Evolutionary conservation across 92 coral and sea anemone species (phyloP), one percentile per base, ranked within the genome.

Genomic region (Palythoa grandis): DNA sequence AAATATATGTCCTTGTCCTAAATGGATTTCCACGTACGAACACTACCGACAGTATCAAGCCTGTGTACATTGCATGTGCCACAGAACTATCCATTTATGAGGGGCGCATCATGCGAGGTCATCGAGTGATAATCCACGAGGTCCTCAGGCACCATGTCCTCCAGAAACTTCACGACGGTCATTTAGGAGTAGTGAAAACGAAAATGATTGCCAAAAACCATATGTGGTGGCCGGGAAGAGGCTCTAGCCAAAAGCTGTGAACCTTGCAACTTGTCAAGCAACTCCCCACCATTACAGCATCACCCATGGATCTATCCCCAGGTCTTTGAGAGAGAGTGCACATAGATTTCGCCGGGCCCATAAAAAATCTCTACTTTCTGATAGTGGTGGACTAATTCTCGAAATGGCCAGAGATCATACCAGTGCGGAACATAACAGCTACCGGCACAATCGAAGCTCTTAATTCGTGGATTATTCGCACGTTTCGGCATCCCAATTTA

Each of bases 81-180:
- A 5, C 11, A 19, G 87, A 87, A 58, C 87, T 87, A 1, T 80
- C 61, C 17, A 16, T 87, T 12, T n/a, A n/a, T n/a, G n/a, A n/a
- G n/a, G n/a, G n/a, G n/a, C n/a, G n/a, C 70, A 83, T 82, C 3
- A 83, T 88, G 77, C 91, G 70, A 7, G 91, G 87, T 0, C 84
- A 82, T 16, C 87, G 87, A 1, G 91, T 88, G 7, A 82, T 82
- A 23, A 68, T 74, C 25, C 75, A 82, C 17, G 7, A 24, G 0
- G 74, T n/a, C 43, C 90, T 79, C 47, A 19, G 66, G 61, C 39
- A 38, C 0, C 89, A 63, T 16, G 39, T 79, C 12, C 63, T 87
- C 5, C 53, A 80, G 16, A 80, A 87, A n/a, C 82, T 79, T 13
- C 86, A 87, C 43, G 82, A 71, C n/a, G n/a, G n/a, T 50, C 84